Evolutionary conservation across 30 jellyfish, hydroid and myxozoan species (phyloP), one percentile per base, ranked within the genome.

Genomic region (Pseudorhiza aurosa): DNA sequence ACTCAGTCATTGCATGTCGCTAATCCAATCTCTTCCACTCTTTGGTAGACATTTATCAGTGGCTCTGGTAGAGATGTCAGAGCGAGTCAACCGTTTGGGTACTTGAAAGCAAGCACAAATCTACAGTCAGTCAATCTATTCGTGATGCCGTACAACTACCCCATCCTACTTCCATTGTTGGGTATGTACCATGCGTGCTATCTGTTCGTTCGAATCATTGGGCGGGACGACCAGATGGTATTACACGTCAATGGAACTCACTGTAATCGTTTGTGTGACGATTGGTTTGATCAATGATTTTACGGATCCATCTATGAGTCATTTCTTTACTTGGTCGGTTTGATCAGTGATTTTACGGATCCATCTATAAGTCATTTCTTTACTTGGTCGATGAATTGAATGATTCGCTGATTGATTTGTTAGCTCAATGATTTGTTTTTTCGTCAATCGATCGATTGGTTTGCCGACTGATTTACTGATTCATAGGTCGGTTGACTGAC

Each of bases 101-200:
- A 93, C 72, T 62, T 93, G 78, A 93, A 93, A 86, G 99, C 99
- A 24, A 68, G 97, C 49, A 65, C 99, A 17, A 93, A 93, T 35
- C 87, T 93, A n/a, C 97, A 76, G 59, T 15, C 96, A 32, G 97
- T 94, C 49, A 94, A 94, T 77, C 67, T 94, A 22, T 94, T 87
- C 65, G 97, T 94, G 14, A 69, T 94, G 89, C 99, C 99, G 10
- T 94, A 94, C 96, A 94, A 94, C 73, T 94, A 94, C 60, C 86
- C 96, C 0, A 90, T 88, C 19, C 73, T 94, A 18, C 79, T 94
- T 25, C 99, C 99, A 17, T 76, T 94, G 19, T 62, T 93, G 31
- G 99, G 99, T 93, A 86, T 62, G 93, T 21, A 10, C 8, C 47
- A 32, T 49, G 7, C 12, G 50, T 12, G 10, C 12, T 5, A 39